Conservation (phyloP, 1,140 invertebrate species). For the Cydia splendana region DNA sequence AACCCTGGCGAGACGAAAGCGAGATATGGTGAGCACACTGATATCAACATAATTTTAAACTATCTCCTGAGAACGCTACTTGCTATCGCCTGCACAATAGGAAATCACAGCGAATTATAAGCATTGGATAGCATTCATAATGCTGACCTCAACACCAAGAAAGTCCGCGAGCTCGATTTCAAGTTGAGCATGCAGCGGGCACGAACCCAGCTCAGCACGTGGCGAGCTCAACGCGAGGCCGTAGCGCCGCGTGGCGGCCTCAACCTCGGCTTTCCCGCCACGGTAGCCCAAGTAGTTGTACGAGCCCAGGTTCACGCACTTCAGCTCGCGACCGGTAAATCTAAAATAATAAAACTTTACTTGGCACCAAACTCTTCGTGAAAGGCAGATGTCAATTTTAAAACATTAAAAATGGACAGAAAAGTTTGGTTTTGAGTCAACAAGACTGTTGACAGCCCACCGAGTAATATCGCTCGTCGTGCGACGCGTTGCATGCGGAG, state of each 20-base stretch:
- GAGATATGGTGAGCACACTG: too few relatives aligned
- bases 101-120: neutral
- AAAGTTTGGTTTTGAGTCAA: too few relatives aligned
- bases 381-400: too few relatives aligned
- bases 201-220: slow-evolving; percentile 81
- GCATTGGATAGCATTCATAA: neutral
- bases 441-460: too few relatives aligned
- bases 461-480: too few relatives aligned
- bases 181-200: slow-evolving; percentile 88
- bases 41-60: too few relatives aligned
- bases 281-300: slow-evolving; percentile 97
- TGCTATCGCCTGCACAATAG: too few relatives aligned
- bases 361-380: too few relatives aligned
- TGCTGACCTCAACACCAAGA: slow-evolving; percentile 90
- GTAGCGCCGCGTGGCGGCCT: slow-evolving; percentile 67
- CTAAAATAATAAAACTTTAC: slow-evolving; percentile 69
- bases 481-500: too few relatives aligned
- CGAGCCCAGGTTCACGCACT: slow-evolving; percentile 93
- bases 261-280: slow-evolving; percentile 80
- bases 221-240: slow-evolving; percentile 88
- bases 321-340: slow-evolving; percentile 87
- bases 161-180: slow-evolving; percentile 93
- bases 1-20: too few relatives aligned
- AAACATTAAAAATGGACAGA: too few relatives aligned
- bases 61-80: too few relatives aligned